Base-by-base conservation (phyloP, 2,888 invertebrate species). In the Pristionchus mayeri region DNA sequence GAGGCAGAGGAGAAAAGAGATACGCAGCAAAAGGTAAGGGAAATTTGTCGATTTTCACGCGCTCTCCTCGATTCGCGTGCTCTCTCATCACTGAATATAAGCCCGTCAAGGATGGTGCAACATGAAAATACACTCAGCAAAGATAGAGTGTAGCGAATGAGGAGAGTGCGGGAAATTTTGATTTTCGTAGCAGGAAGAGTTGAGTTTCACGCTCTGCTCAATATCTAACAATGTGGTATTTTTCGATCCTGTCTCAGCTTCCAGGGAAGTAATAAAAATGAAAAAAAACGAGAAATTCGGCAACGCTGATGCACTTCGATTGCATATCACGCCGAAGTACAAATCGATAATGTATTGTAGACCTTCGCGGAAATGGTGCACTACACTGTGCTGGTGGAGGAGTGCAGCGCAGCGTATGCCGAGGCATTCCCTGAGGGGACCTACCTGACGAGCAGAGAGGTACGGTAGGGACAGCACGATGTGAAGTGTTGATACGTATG, bases 401-500 rank as follows among this genome's bases (percentile, higher is more conserved):
- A 44, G 48, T 82, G 81, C 48, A 48, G 18, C 18, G 16, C 16
- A 7, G 81, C 81, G 0, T 82, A 82, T 21, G 18, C 21, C 0
- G 37, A 63, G 4, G 60, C 81, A 0, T 82, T 82, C 21, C 81
- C 81, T 2, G 81, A 82, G 18, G 81, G 81, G 16, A 80, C 80
- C 37, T 57, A 24, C 24, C 54, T 80, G n/a, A 54, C 9, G 57
- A n/a, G 30, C 1, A 27, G 34, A 78, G 76, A 48, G 76, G 76
- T 78, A 78, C 76, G 80, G 24, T 80, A 54, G 78, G 30, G 6
- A 63, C 27, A 30, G 27, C 27, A 63, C 63, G 27, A 30, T 63
- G n/a, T n/a, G n/a, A n/a, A n/a, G n/a, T n/a, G n/a, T n/a, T n/a
- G n/a, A n/a, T n/a, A n/a, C n/a, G n/a, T n/a, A n/a, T n/a, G n/a